These are phyloP conservation scores for Eulemur macaco DNA, from an alignment of 2,113 vertebrate genomes.

Conservation along the genomic window DNA sequence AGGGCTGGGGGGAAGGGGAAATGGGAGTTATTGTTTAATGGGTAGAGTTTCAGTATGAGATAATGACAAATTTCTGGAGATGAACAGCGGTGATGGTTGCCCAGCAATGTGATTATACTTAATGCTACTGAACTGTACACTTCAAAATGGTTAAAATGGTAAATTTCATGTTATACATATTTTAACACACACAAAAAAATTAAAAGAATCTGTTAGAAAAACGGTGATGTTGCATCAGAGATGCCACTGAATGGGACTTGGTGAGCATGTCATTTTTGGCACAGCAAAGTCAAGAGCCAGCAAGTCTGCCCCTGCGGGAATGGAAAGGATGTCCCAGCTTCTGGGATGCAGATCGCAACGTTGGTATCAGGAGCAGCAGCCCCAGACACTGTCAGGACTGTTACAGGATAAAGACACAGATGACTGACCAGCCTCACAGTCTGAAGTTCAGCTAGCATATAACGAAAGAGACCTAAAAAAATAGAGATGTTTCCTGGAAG, in stretches of 20 bases:
- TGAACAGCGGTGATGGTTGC: neutral
- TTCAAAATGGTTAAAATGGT: neutral
- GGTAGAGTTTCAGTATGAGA: neutral
- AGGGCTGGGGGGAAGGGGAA: accelerated
- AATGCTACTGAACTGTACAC: neutral
- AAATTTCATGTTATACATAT: neutral
- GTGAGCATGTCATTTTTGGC: constrained; percentile 3
- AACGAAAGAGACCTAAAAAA: neutral
- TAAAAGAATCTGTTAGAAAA: neutral
- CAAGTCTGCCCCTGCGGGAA: constrained; percentile 33
- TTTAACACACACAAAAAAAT: neutral
- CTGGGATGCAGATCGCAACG: neutral
- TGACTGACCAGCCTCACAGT: neutral
- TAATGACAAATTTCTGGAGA: neutral
- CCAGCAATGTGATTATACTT: neutral
- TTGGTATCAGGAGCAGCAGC: neutral
- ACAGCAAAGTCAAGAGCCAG: constrained; percentile 52
- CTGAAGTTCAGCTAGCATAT: neutral
- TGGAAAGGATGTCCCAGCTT: constrained; percentile 53
- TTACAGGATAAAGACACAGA: neutral
- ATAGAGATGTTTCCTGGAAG: neutral
- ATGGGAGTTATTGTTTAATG: neutral
- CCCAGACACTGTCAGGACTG: neutral
- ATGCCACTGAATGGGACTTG: neutral
- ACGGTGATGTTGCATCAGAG: neutral